A percentile compares a stretch with the other conserved stretches of the same genome.
Evolutionary conservation across 2,888 invertebrate species (phyloP).

Genomic region (Notodonta dromedarius): DNA sequence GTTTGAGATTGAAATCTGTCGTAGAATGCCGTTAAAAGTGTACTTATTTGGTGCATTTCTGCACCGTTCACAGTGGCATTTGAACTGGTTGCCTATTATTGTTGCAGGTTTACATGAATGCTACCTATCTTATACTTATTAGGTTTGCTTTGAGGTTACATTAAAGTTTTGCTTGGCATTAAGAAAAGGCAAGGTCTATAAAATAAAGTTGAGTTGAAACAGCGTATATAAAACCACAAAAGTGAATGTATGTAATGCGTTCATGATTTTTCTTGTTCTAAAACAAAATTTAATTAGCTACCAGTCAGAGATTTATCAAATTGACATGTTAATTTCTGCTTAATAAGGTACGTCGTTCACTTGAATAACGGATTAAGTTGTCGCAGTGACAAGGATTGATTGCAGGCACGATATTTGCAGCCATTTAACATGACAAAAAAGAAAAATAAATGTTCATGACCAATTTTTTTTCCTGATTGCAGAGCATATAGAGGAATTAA

Average conservation of each 20-base stretch:
- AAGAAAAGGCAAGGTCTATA: too few species aligned
- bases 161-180: too few species aligned
- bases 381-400: constrained; percentile 47
- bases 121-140: too few species aligned
- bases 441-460: constrained; percentile 22
- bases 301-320: constrained; percentile 35
- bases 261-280: too few species aligned
- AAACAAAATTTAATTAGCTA: too few species aligned
- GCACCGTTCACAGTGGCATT: not conserved
- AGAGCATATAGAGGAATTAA: too few species aligned
- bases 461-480: constrained; percentile 19
- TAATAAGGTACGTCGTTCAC: constrained; percentile 29
- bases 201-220: too few species aligned
- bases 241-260: too few species aligned
- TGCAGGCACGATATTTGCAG: constrained; percentile 31
- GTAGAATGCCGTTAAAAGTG: not conserved
- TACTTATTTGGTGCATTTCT: not conserved
- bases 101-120: too few species aligned
- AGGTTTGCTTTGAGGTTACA: too few species aligned
- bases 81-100: too few species aligned
- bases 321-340: constrained; percentile 34
- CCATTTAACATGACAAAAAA: constrained; percentile 31
- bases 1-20: constrained; percentile 11
- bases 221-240: too few species aligned
- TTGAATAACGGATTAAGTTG: constrained; percentile 49